These are phyloP conservation scores for Mycteria americana DNA, from an alignment of 2,797 vertebrate species.

Conservation along the genomic window DNA sequence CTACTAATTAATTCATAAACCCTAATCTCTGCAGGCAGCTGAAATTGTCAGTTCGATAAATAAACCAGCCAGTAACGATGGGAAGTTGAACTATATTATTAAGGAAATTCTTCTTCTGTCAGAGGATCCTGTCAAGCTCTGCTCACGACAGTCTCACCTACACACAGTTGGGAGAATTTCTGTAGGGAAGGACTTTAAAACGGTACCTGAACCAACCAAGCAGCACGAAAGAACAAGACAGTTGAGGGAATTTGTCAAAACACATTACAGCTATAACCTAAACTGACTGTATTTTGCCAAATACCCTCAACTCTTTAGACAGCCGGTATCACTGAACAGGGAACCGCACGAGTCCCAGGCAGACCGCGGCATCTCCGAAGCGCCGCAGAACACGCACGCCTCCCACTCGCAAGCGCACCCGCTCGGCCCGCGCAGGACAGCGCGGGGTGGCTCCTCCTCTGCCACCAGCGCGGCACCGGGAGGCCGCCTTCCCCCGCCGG, in stretches of 20 bases:
- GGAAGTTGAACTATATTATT: background rate
- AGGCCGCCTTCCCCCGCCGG: background rate
- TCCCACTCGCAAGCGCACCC: background rate
- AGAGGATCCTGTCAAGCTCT: background rate
- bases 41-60: background rate
- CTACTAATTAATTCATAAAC: slow-evolving; percentile 29
- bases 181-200: background rate
- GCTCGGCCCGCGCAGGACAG: background rate
- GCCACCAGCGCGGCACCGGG: background rate
- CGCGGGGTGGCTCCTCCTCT: background rate
- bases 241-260: background rate
- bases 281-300: background rate
- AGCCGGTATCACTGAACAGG: fast-evolving
- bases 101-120: background rate
- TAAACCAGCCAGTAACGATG: background rate
- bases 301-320: background rate
- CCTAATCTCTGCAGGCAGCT: background rate
- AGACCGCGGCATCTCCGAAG: background rate
- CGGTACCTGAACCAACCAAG: background rate
- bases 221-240: background rate
- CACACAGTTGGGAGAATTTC: background rate
- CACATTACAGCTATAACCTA: background rate
- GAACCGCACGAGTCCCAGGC: background rate
- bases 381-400: background rate
- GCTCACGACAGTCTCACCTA: background rate